phyloP scores from a whole-genome alignment of 2,888 invertebrate genomes.

The Synergus gifuensis region DNA sequence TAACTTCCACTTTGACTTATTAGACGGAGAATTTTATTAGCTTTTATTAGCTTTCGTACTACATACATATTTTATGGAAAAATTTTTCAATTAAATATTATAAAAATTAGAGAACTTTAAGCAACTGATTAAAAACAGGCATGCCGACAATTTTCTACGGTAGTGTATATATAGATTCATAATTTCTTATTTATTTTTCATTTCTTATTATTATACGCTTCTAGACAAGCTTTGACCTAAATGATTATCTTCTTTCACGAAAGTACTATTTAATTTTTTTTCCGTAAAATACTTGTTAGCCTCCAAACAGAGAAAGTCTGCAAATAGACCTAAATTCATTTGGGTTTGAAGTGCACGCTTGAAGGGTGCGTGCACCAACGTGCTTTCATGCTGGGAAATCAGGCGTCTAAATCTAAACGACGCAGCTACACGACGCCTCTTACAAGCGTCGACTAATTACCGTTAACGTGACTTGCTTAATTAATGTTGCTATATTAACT shows the following conservation, averaged over 20 bases:
- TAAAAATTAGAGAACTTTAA: too few species aligned
- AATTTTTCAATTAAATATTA: too few species aligned
- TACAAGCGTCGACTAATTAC: conserved; percentile 70
- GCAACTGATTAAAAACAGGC: too few species aligned
- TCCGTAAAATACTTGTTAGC: not conserved
- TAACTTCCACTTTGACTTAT: too few species aligned
- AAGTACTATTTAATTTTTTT: conserved; percentile 41
- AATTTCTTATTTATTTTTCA: too few species aligned
- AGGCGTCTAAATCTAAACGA: conserved; percentile 74
- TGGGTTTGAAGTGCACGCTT: conserved; percentile 27
- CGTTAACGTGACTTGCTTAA: conserved; percentile 72
- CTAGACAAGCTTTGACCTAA: conserved; percentile 1
- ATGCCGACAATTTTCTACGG: too few species aligned
- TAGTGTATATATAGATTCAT: too few species aligned
- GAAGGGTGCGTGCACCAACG: conserved; percentile 58
- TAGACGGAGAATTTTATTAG: too few species aligned
- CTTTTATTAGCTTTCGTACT: too few species aligned
- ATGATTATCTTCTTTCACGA: conserved; percentile 43
- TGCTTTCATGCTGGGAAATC: conserved; percentile 71
- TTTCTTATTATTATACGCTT: too few species aligned
- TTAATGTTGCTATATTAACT: conserved; percentile 64
- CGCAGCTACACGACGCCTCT: conserved; percentile 65
- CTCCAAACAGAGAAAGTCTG: not conserved
- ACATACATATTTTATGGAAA: too few species aligned
- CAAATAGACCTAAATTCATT: conserved; percentile 35